Evolutionary conservation across 2,888 invertebrate genomes (phyloP).

Genomic region (Caenorhabditis japonica): DNA sequence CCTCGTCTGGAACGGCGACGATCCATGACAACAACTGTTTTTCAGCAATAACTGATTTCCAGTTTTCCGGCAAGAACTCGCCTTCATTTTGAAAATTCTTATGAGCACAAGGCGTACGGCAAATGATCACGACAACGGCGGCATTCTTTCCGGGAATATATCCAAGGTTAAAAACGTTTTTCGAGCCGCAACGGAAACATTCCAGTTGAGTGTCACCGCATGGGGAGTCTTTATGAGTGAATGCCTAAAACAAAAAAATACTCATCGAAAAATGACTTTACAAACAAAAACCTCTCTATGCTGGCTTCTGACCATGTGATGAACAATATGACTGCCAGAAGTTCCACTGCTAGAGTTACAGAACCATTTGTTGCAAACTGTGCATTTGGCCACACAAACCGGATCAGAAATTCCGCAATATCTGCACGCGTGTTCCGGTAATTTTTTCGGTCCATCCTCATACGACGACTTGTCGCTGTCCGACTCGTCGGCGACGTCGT

Average conservation of each 20-base stretch:
- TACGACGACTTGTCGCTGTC: constrained; percentile 80
- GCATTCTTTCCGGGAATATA: constrained; percentile 96
- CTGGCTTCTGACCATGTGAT: constrained; percentile 97
- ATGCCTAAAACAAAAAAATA: too few species aligned
- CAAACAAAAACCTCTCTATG: constrained; percentile 99
- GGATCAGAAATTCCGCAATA: constrained; percentile 99
- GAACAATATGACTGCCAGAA: constrained; percentile 90
- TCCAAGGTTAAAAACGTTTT: constrained; percentile 97
- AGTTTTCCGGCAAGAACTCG: constrained; percentile 85
- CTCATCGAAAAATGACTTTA: too few species aligned
- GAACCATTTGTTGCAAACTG: constrained; percentile 98
- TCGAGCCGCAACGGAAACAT: constrained; percentile 97
- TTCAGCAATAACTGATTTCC: constrained; percentile 80
- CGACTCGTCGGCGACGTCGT: constrained; percentile 74
- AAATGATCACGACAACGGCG: constrained; percentile 84
- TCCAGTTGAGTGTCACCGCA: constrained; percentile 96
- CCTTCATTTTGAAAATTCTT: constrained; percentile 96
- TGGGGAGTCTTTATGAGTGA: constrained; percentile 90
- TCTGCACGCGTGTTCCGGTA: constrained; percentile 92
- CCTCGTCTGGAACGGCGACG: constrained; percentile 95
- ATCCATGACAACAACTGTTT: constrained; percentile 92
- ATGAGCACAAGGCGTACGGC: constrained; percentile 97
- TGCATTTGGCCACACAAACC: constrained; percentile 96
- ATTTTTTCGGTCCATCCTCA: constrained; percentile 84
- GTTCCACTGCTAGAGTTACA: constrained; percentile 88